Conservation (phyloP, 1,140 invertebrate genomes). For the Drosophila triauraria region DNA sequence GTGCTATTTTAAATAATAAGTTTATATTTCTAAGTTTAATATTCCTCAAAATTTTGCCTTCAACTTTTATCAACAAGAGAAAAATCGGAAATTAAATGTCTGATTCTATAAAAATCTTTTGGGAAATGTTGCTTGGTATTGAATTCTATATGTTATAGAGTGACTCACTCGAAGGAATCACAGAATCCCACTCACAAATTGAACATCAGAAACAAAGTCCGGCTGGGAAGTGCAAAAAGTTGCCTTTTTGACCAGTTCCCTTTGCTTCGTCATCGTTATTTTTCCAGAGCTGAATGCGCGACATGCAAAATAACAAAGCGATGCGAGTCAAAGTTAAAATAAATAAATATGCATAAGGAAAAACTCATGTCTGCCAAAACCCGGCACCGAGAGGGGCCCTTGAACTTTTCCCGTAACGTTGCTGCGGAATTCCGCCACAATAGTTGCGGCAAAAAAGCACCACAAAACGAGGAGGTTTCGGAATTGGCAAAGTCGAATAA, state of each 20-base stretch:
- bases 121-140: no score
- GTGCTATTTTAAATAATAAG: no score
- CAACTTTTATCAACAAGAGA: no score
- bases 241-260: constrained; percentile 40
- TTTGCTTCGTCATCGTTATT: not conserved
- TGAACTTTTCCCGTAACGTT: not conserved
- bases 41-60: no score
- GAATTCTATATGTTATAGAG: no score
- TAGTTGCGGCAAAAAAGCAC: constrained; percentile 9
- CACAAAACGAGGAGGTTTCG: constrained; percentile 9
- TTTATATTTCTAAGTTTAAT: no score
- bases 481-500: constrained; percentile 29
- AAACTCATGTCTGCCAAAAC: not conserved
- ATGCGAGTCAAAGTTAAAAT: constrained; percentile 29
- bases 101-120: no score
- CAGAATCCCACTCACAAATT: no score
- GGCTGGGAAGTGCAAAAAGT: constrained; percentile 39
- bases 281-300: constrained; percentile 24
- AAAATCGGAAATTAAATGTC: no score
- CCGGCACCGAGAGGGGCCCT: not conserved
- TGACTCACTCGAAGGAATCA: no score
- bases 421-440: constrained; percentile 2
- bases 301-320: constrained; percentile 53
- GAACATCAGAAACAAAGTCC: no score
- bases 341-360: constrained; percentile 37